Evolutionary conservation across 2,797 vertebrate species (phyloP).

Genomic region (Ibycter americanus): DNA sequence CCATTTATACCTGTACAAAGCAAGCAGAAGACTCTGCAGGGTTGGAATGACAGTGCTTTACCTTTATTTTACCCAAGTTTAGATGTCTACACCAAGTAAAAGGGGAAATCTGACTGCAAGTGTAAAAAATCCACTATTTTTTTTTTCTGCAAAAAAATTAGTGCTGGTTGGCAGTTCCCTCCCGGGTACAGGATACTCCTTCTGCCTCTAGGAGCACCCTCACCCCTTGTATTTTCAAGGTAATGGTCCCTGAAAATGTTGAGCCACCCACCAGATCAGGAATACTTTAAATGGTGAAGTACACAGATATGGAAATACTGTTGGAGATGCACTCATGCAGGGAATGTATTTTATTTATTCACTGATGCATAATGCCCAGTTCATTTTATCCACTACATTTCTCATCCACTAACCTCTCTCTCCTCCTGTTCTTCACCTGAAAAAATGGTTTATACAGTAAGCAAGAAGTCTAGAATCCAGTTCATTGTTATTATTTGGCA

Average conservation of each 20-base stretch:
- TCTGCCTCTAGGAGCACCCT: background rate
- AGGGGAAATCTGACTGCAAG: background rate
- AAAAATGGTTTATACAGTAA: background rate
- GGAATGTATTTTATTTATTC: conserved; percentile 10
- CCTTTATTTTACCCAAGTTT: background rate
- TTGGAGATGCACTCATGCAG: background rate
- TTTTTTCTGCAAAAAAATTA: background rate
- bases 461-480: background rate
- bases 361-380: background rate
- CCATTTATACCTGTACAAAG: background rate
- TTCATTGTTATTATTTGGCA: background rate
- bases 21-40: background rate
- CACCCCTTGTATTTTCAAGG: background rate
- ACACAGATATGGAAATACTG: background rate
- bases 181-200: background rate
- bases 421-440: background rate
- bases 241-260: background rate
- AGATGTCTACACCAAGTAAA: background rate
- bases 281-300: background rate
- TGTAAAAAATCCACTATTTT: background rate
- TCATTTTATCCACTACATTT: background rate
- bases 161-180: background rate
- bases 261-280: background rate
- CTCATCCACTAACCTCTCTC: background rate
- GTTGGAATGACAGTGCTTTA: background rate